Evolutionary conservation across 2,888 invertebrate genomes (phyloP).

Genomic region (Tolmerus cingulatus): DNA sequence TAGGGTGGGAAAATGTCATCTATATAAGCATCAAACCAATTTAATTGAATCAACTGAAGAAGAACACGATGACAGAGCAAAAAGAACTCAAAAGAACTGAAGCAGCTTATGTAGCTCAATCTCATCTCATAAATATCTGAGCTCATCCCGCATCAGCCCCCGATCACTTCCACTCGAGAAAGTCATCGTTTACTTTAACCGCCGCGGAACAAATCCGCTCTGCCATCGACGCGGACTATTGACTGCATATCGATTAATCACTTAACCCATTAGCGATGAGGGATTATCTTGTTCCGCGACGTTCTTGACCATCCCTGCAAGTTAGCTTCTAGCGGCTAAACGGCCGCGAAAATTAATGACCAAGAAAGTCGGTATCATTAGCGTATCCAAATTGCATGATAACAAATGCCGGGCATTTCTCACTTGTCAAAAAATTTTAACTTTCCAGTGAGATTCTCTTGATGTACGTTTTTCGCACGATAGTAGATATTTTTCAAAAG

Average conservation of each 20-base stretch:
- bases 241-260: not conserved
- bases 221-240: not conserved
- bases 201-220: not conserved
- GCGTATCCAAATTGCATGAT: not conserved
- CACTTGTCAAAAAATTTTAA: not conserved
- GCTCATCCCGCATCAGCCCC: not conserved
- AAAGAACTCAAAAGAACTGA: not conserved
- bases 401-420: not conserved
- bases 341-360: not conserved
- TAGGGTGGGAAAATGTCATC: not conserved
- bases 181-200: not conserved
- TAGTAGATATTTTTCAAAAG: not conserved
- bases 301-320: not conserved
- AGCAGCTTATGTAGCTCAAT: not conserved
- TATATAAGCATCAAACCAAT: not conserved
- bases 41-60: not conserved
- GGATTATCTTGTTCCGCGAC: not conserved
- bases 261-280: not conserved
- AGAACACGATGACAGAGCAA: not conserved
- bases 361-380: not conserved
- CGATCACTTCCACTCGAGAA: not conserved
- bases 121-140: not conserved
- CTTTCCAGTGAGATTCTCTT: not conserved
- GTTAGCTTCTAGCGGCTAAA: not conserved
- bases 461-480: not conserved